Base-by-base conservation (phyloP, 2,113 vertebrate genomes). In the Alligator mississippiensis region DNA sequence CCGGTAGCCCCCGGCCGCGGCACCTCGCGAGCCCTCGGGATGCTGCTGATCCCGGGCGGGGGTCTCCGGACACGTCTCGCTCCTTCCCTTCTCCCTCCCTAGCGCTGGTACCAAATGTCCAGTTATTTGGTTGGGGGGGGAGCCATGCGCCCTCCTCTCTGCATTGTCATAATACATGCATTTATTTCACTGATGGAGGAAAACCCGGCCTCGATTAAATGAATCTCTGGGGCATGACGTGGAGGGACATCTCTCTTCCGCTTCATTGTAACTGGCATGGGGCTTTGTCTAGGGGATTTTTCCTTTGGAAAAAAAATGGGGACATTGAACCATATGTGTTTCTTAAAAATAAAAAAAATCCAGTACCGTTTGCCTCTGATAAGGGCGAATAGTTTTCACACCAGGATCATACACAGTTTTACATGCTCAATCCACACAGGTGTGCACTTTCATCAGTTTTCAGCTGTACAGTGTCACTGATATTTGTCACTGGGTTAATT, bases 381-480 rank as follows among this genome's bases (percentile, higher is more conserved):
- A 61, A 6, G 15, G 22, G 55, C 30, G 28, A 21, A 13, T 25
- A 78, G 47, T 77, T 25, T 57, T 13, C 0, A 2, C 84, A 1
- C 7, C 28, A 16, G 76, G 25, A 1, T 89, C 74, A 30, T 87
- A 17, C 62, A 0, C 91, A 88, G 85, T 30, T 79, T 97, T 97
- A 96, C 97, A 93, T 21, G 84, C 89, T 96, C 34, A 24, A 9
- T 96, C 97, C 96, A 96, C 97, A 96, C 94, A 97, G 97, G 97
- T 97, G 97, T 97, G 97, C 97, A 96, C 96, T 97, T 97, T 90
- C 81, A 90, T 95, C 96, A 96, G 96, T 96, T 96, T 97, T 97
- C 93, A 95, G 88, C 92, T 5, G 54, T 22, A 4, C 82, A 1
- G 55, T 82, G 92, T 85, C 96, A 92, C 82, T 13, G 83, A 2